Base-by-base conservation (phyloP, 1,140 invertebrate genomes). In the Coptotermes formosanus region DNA sequence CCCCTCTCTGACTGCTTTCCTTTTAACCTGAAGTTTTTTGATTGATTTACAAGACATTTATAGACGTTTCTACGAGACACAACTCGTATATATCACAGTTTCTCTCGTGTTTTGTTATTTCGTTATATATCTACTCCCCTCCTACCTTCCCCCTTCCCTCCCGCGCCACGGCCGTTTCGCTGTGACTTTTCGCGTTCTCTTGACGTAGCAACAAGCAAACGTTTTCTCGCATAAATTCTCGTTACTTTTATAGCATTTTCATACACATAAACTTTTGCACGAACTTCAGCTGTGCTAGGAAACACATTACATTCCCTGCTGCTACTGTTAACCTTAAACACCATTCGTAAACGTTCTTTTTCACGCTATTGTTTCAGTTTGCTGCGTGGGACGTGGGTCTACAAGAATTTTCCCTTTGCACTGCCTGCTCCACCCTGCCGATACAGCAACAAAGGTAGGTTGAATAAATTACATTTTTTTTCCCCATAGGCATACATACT, bases 31-130 rank as follows among this genome's bases (percentile, higher is more conserved):
- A 75, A 75, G 64, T 75, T 75, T 75, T 14, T 16, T 75, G 64
- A 75, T 75, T 75, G 64, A 75, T 75, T 75, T 75, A 75, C n/a
- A 75, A 75, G 64, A 75, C 64, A 75, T 75, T 75, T 75, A 75
- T 75, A 75, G 25, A 75, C n/a, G 25, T 75, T 75, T 75, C n/a
- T 75, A 30, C 64, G 64, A 25, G 64, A 75, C 64, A 6, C 14
- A 25, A 25, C 25, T 75, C 64, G 64, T 75, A 75, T 75, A 75
- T 75, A 75, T 75, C 30, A 25, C 9, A 30, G 64, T n/a, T 75
- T 75, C n/a, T 75, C 64, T 75, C 64, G n/a, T 75, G 64, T 75
- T 75, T 75, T 75, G 64, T 75, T 75, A 75, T 75, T 75, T 75
- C 64, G 64, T 75, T 75, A 75, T 75, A 75, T 75, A 12, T 75